Evolutionary conservation across 2,888 invertebrate genomes (phyloP).

Genomic region (Hololepta plana): DNA sequence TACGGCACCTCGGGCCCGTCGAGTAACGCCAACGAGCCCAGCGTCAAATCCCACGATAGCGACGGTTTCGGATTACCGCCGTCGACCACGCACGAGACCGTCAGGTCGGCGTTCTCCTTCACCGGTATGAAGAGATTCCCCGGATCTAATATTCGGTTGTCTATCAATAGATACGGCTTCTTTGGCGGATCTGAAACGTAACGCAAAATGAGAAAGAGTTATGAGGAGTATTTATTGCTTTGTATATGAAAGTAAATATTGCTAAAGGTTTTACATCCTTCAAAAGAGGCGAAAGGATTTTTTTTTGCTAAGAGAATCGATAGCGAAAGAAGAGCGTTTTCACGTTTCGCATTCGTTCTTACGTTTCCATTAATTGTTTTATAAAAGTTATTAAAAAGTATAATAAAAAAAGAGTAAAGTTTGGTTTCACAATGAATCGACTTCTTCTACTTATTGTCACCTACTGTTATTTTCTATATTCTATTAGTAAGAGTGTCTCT

Average conservation of each 20-base stretch:
- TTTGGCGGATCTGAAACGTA: conserved; percentile 65
- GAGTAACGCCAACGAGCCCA: conserved; percentile 36
- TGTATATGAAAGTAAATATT: not conserved
- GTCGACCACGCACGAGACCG: conserved; percentile 72
- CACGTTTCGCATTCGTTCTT: too few species aligned
- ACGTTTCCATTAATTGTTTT: too few species aligned
- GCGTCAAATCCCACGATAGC: conserved; percentile 44
- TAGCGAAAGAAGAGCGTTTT: too few species aligned
- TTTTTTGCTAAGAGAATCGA: too few species aligned
- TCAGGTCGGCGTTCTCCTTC: conserved; percentile 65
- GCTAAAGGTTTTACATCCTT: too few species aligned
- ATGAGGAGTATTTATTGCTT: not conserved
- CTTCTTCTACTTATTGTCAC: too few species aligned
- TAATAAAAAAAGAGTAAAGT: too few species aligned
- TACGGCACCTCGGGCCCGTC: conserved; percentile 37
- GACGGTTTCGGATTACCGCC: conserved; percentile 57
- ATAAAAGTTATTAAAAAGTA: too few species aligned
- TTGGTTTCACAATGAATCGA: too few species aligned
- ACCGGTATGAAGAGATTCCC: conserved; percentile 80
- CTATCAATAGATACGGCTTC: conserved; percentile 71
- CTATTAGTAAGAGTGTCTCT: too few species aligned
- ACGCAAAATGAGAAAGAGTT: conserved; percentile 10
- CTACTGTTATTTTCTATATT: too few species aligned
- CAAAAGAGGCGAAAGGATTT: too few species aligned
- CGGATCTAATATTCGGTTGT: conserved; percentile 67